Evolutionary conservation across 2,797 vertebrate genomes (phyloP).

Genomic region (Sus cebifrons): DNA sequence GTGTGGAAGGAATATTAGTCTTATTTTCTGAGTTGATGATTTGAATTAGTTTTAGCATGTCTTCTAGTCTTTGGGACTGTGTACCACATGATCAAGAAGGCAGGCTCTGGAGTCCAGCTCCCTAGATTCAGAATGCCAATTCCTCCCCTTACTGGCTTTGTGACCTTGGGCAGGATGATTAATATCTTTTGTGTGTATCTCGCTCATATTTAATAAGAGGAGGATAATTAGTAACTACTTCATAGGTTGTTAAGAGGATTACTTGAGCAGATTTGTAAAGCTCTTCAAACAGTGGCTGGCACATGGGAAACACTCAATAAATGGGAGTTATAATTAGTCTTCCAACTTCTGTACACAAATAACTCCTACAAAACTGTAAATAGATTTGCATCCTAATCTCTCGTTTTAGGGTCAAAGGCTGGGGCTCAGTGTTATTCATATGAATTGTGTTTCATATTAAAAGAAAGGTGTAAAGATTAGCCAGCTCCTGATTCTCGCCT

Average conservation of each 20-base stretch:
- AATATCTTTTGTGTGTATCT: not conserved
- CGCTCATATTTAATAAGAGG: not conserved
- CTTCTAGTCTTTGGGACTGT: not conserved
- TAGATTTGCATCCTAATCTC: not conserved
- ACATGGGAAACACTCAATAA: not conserved
- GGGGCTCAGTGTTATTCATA: not conserved
- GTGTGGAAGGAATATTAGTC: not conserved
- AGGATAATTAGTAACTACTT: slow-evolving; percentile 43
- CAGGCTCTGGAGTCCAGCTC: not conserved
- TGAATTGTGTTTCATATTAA: not conserved
- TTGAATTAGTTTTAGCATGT: not conserved
- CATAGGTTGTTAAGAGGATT: not conserved
- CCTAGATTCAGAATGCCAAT: not conserved
- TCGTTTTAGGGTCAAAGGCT: not conserved
- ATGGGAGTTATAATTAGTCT: not conserved
- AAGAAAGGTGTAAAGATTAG: not conserved
- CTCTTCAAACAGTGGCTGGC: not conserved
- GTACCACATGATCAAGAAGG: not conserved
- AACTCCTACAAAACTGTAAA: not conserved
- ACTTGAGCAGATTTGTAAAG: not conserved
- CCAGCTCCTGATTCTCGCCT: not conserved
- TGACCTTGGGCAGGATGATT: not conserved
- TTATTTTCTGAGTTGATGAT: not conserved
- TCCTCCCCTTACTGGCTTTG: not conserved
- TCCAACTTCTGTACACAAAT: not conserved